These are phyloP conservation scores for Octonoba sinensis DNA, from an alignment of 2,888 invertebrate species.

Conservation along the genomic window DNA sequence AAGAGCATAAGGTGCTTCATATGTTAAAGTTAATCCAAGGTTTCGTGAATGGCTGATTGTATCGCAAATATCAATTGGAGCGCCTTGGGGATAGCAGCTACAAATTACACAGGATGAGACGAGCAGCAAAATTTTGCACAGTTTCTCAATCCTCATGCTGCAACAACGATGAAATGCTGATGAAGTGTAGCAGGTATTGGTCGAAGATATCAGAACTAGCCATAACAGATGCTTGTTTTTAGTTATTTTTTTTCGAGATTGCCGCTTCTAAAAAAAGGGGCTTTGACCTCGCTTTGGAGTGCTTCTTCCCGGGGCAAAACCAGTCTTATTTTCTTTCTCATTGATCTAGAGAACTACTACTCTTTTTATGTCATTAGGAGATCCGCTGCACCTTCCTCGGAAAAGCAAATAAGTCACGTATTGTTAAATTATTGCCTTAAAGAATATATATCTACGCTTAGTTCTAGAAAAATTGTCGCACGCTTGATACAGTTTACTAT, in stretches of 20 bases:
- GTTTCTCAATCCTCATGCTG: no score
- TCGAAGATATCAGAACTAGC: not conserved
- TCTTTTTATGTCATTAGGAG: no score
- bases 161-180: not conserved
- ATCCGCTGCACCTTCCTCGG: no score
- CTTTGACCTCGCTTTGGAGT: slow-evolving; percentile 44
- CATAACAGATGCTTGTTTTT: no score
- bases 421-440: no score
- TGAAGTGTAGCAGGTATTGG: not conserved
- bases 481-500: no score
- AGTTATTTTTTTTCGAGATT: not conserved
- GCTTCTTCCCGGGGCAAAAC: slow-evolving; percentile 37
- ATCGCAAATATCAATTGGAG: slow-evolving; percentile 54
- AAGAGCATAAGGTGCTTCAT: slow-evolving; percentile 39
- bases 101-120: not conserved
- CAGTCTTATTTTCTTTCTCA: slow-evolving; percentile 37
- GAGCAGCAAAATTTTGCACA: not conserved
- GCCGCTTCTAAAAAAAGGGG: not conserved
- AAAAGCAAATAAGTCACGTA: no score
- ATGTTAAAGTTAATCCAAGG: slow-evolving; percentile 13
- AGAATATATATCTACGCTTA: no score
- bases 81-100: slow-evolving; percentile 45
- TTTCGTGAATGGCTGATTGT: slow-evolving; percentile 41
- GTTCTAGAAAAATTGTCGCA: no score
- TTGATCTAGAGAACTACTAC: no score